A percentile compares a stretch with the other conserved stretches of the same genome.
Evolutionary conservation across 1,140 invertebrate genomes (phyloP).

Genomic region (Drosophila guanche): DNA sequence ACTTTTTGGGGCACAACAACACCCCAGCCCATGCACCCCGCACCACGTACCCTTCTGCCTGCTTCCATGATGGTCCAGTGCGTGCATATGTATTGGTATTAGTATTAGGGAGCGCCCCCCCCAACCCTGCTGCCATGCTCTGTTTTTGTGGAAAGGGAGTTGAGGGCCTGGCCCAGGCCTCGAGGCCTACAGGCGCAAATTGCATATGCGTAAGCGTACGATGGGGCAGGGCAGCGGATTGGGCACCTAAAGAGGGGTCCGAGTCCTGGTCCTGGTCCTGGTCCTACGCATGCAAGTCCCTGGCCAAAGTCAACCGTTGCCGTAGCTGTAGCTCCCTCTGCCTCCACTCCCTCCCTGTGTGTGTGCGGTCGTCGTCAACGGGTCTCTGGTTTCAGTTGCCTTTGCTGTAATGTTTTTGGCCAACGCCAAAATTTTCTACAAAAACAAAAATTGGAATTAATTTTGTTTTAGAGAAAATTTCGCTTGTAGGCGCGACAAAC

Average conservation of each 20-base stretch:
- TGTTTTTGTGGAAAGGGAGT: neutral
- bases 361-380: constrained; percentile 51
- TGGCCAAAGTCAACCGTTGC: constrained; percentile 67
- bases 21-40: neutral
- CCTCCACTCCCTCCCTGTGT: constrained; percentile 1
- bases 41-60: neutral
- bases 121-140: neutral
- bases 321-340: constrained; percentile 22
- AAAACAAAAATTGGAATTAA: constrained; percentile 81
- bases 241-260: constrained; percentile 10
- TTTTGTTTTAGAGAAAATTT: constrained; percentile 82
- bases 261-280: neutral
- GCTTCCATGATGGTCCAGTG: constrained; percentile 11
- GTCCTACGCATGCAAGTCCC: constrained; percentile 34
- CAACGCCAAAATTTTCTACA: constrained; percentile 78
- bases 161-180: constrained; percentile 13
- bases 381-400: constrained; percentile 19
- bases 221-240: neutral
- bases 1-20: constrained; percentile 49
- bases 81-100: constrained; percentile 46
- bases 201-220: constrained; percentile 67
- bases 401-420: constrained; percentile 64
- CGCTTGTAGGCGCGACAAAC: constrained; percentile 62
- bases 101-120: constrained; percentile 12
- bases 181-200: constrained; percentile 75